Evolutionary conservation across 2,888 invertebrate species (phyloP).

Genomic region (Urechis unicinctus): DNA sequence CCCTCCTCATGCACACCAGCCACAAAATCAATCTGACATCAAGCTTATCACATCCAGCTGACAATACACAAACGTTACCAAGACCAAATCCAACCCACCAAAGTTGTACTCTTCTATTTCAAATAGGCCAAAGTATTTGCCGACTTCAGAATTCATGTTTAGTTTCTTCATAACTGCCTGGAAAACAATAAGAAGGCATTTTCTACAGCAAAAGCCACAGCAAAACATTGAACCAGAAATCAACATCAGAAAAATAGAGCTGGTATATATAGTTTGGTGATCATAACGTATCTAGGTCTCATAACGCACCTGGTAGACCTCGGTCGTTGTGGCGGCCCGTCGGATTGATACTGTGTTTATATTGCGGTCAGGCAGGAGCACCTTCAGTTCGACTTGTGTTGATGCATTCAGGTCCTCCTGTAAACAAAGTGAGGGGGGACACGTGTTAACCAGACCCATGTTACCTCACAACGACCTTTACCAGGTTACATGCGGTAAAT

Average conservation of each 20-base stretch:
- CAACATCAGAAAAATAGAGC: not conserved
- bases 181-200: conserved; percentile 12
- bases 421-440: not conserved
- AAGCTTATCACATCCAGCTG: not conserved
- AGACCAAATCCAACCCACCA: conserved; percentile 64
- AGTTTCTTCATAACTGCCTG: conserved; percentile 78
- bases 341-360: conserved; percentile 82
- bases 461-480: not conserved
- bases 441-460: not conserved
- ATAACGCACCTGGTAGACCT: conserved; percentile 65
- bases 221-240: too few species aligned
- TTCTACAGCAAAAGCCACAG: conserved; percentile 2
- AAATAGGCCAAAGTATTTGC: conserved; percentile 89
- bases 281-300: too few species aligned
- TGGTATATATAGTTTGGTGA: not conserved
- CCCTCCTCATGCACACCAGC: too few species aligned
- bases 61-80: too few species aligned
- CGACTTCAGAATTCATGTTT: conserved; percentile 70
- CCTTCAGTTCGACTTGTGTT: conserved; percentile 57
- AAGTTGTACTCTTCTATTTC: conserved; percentile 97
- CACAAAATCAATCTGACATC: too few species aligned
- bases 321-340: conserved; percentile 81
- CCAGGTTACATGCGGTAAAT: too few species aligned
- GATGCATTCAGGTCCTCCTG: not conserved
- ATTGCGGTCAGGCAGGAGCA: conserved; percentile 83